These are phyloP conservation scores for Coregonus suidteri DNA, from an alignment of 2,797 vertebrate species.

Conservation along the genomic window DNA sequence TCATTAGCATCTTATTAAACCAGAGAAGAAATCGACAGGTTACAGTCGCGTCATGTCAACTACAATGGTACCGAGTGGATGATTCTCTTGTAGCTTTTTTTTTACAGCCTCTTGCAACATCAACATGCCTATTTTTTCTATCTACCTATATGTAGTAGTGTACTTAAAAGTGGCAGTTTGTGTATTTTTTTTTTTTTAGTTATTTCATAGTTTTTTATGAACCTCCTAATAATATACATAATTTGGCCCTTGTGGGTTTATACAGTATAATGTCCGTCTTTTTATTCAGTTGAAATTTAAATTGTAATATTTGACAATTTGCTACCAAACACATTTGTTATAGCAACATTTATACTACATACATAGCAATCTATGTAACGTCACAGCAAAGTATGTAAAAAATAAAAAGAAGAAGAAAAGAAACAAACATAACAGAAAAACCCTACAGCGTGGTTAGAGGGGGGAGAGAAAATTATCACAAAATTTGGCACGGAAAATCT, in stretches of 20 bases:
- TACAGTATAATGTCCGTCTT: conserved; percentile 86
- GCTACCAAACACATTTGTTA: conserved; percentile 99
- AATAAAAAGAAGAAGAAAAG: conserved; percentile 56
- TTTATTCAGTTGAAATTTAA: conserved; percentile 84
- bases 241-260: conserved; percentile 97
- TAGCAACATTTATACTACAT: conserved; percentile 99
- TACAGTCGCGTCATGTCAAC: conserved; percentile 99
- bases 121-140: conserved; percentile 99
- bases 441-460: conserved; percentile 87
- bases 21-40: conserved; percentile 99
- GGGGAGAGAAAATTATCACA: conserved; percentile 91
- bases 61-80: conserved; percentile 99
- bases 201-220: conserved; percentile 93
- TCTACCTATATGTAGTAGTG: conserved; percentile 96
- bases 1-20: conserved; percentile 99
- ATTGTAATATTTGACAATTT: conserved; percentile 98
- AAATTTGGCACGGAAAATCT: conserved; percentile 98
- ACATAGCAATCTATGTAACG: conserved; percentile 99
- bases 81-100: conserved; percentile 92
- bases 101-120: conserved; percentile 99
- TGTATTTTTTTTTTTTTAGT: conserved; percentile 92
- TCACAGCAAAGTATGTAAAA: conserved; percentile 99
- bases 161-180: conserved; percentile 99
- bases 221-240: conserved; percentile 99
- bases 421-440: conserved; percentile 51